These are phyloP conservation scores for Neocrepidodera transversa DNA, from an alignment of 2,888 invertebrate genomes.

Conservation along the genomic window DNA sequence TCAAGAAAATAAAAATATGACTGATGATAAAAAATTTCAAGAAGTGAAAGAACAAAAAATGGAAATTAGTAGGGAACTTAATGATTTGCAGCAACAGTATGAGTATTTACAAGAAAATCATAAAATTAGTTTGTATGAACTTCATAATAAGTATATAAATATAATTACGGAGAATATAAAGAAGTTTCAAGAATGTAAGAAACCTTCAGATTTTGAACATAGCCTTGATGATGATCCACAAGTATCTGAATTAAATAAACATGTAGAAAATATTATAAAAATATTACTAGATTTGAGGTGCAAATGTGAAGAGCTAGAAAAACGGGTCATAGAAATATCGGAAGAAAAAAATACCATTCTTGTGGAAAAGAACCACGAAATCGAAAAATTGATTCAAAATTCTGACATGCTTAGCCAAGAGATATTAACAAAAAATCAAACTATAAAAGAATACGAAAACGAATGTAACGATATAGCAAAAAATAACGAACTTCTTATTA, in stretches of 20 bases:
- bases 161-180: conserved; percentile 50
- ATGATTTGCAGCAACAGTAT: conserved; percentile 21
- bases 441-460: conserved; percentile 63
- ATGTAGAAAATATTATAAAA: conserved; percentile 65
- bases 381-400: conserved; percentile 56
- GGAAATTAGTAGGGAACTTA: conserved; percentile 21
- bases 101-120: conserved; percentile 30
- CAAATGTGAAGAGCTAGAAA: conserved; percentile 67
- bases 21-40: conserved; percentile 28
- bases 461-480: conserved; percentile 73
- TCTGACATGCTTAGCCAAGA: conserved; percentile 56
- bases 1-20: conserved; percentile 38
- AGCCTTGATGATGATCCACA: conserved; percentile 37
- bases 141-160: conserved; percentile 49
- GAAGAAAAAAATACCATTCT: conserved; percentile 59
- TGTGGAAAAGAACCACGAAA: conserved; percentile 57
- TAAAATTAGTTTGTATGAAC: conserved; percentile 31
- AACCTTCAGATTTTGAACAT: conserved; percentile 37
- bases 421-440: conserved; percentile 53
- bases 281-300: conserved; percentile 66
- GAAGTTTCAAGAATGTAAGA: conserved; percentile 45
- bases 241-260: conserved; percentile 53
- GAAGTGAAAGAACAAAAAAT: conserved; percentile 36
- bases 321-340: conserved; percentile 65
- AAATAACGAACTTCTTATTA: conserved; percentile 74